phyloP scores from a whole-genome alignment of 2,888 invertebrate genomes.

The Pammene fasciana region DNA sequence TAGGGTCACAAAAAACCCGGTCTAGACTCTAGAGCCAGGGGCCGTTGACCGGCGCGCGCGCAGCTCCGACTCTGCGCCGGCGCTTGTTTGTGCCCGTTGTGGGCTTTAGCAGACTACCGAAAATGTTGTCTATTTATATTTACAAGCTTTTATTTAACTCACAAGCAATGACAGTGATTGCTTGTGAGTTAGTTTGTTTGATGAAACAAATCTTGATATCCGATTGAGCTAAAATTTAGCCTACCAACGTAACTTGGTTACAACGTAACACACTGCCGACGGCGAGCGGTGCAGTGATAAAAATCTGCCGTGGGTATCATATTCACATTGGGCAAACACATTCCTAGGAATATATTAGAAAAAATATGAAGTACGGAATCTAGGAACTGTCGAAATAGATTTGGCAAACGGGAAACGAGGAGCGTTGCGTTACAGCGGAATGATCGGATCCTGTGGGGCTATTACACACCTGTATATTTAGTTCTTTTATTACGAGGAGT shows the following conservation, averaged over 20 bases:
- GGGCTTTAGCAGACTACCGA: neutral
- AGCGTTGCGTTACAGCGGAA: neutral
- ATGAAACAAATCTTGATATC: too few relatives aligned
- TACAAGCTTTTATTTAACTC: too few relatives aligned
- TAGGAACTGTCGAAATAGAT: neutral
- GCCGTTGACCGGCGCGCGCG: neutral
- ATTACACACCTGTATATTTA: neutral
- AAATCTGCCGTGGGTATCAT: too few relatives aligned
- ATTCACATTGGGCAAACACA: too few relatives aligned
- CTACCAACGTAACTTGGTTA: neutral
- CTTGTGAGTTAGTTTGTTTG: too few relatives aligned
- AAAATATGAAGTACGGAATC: neutral
- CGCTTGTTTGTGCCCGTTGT: neutral
- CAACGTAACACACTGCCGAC: too few relatives aligned
- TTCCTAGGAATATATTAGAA: too few relatives aligned
- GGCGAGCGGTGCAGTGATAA: too few relatives aligned
- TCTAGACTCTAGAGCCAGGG: slow-evolving; percentile 2
- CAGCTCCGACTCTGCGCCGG: neutral
- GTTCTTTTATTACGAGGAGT: neutral
- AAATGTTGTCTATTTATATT: neutral
- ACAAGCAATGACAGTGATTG: too few relatives aligned
- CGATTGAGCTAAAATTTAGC: too few relatives aligned
- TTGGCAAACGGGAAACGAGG: neutral
- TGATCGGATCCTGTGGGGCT: neutral
- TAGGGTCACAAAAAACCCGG: slow-evolving; percentile 4